Conservation (phyloP, 2,113 vertebrate genomes). For the Centropristis striata region DNA sequence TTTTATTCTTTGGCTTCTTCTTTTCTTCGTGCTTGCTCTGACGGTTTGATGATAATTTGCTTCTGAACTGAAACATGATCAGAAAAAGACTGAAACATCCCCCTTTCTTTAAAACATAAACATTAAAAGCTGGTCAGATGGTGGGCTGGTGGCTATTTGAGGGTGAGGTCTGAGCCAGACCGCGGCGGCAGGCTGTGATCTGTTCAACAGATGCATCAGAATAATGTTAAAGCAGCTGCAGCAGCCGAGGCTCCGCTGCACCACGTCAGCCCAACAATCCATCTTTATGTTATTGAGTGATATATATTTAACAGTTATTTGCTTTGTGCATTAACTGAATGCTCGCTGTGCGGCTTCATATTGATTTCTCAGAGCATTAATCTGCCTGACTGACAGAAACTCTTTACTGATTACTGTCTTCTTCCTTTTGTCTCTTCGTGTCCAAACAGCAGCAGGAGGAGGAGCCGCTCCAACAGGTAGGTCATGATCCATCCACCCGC, state of each 20-base stretch:
- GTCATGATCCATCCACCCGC: too few relatives aligned
- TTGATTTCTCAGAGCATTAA: constrained; percentile 58
- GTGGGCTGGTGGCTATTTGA: constrained; percentile 49
- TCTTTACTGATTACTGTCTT: constrained; percentile 51
- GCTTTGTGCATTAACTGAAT: constrained; percentile 41
- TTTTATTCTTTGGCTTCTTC: constrained; percentile 6
- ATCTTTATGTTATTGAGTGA: too few relatives aligned
- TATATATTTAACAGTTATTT: neutral
- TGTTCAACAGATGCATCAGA: too few relatives aligned
- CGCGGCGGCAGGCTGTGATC: too few relatives aligned
- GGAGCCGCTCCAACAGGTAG: constrained; percentile 76
- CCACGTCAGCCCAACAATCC: too few relatives aligned
- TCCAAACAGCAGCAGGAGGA: constrained; percentile 51
- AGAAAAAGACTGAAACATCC: constrained; percentile 21
- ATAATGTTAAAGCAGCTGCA: too few relatives aligned
- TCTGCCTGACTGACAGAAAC: constrained; percentile 20
- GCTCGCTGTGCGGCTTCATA: constrained; percentile 36
- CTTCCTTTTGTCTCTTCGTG: constrained; percentile 36
- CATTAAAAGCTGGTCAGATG: too few relatives aligned
- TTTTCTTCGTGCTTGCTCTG: constrained; percentile 12
- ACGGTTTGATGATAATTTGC: constrained; percentile 7
- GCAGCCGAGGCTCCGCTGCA: too few relatives aligned
- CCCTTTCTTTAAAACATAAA: constrained; percentile 36
- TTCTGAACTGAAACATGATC: constrained; percentile 23
- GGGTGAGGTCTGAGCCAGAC: too few relatives aligned